phyloP scores from a whole-genome alignment of 2,113 vertebrate species.

The Narcine bancroftii region DNA sequence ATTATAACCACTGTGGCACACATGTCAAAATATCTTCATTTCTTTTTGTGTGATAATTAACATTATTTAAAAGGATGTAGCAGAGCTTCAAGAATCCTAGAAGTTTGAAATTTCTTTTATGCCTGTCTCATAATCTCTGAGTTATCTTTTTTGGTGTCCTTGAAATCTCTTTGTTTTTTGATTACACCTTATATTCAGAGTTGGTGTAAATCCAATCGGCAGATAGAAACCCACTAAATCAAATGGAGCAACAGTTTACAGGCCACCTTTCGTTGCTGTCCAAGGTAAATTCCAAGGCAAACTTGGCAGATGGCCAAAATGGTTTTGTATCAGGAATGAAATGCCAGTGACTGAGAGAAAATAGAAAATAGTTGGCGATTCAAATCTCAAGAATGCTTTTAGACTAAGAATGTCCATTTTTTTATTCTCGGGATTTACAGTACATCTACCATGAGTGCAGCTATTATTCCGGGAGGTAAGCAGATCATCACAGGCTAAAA shows the following conservation, averaged over 20 bases:
- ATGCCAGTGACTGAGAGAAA: not conserved
- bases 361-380: not conserved
- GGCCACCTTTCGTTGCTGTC: too few relatives aligned
- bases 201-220: not conserved
- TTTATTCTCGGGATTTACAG: not conserved
- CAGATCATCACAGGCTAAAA: not conserved
- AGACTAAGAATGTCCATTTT: not conserved
- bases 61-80: not conserved
- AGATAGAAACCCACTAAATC: not conserved
- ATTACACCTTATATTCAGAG: not conserved
- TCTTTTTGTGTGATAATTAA: not conserved
- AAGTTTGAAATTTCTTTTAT: not conserved
- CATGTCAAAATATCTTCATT: constrained; percentile 3
- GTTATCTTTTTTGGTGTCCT: not conserved
- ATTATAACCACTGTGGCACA: not conserved
- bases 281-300: not conserved
- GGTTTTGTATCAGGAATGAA: not conserved
- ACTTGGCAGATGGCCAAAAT: not conserved
- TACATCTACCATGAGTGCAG: not conserved
- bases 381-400: not conserved
- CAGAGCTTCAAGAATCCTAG: not conserved
- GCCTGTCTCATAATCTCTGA: not conserved
- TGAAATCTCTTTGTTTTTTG: not conserved
- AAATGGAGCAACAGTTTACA: not conserved
- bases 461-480: not conserved